Conservation (phyloP, 2,113 vertebrate genomes). For the Procavia capensis region DNA sequence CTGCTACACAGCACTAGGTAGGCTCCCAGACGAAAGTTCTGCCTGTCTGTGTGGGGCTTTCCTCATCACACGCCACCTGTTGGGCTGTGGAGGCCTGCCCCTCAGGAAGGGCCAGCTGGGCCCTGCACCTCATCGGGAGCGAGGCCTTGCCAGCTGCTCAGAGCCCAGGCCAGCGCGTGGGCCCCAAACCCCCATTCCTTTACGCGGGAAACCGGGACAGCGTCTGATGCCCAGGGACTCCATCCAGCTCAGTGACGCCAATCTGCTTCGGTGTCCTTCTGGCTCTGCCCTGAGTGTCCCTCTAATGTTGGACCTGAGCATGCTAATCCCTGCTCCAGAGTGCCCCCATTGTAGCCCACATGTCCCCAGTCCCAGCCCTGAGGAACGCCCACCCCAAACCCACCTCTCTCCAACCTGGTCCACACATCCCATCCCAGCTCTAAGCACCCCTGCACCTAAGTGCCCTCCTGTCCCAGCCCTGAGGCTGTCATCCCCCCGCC, state of each 20-base stretch:
- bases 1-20: accelerated
- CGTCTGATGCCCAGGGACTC: not conserved
- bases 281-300: not conserved
- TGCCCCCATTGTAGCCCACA: too few species aligned
- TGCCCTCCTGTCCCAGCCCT: too few species aligned
- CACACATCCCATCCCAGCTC: too few species aligned
- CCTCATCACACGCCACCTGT: accelerated
- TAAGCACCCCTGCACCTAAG: too few species aligned
- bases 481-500: too few species aligned
- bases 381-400: too few species aligned
- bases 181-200: not conserved
- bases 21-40: not conserved
- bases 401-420: too few species aligned
- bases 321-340: not conserved
- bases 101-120: not conserved
- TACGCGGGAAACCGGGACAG: not conserved
- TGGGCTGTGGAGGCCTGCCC: not conserved
- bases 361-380: too few species aligned
- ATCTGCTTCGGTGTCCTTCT: too few species aligned
- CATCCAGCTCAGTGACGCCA: too few species aligned
- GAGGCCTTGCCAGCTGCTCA: too few species aligned
- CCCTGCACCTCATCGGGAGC: not conserved
- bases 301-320: not conserved
- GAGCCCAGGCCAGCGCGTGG: not conserved
- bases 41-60: not conserved